Conservation (phyloP, 2,888 invertebrate genomes). For the Standfussiana lucernea region DNA sequence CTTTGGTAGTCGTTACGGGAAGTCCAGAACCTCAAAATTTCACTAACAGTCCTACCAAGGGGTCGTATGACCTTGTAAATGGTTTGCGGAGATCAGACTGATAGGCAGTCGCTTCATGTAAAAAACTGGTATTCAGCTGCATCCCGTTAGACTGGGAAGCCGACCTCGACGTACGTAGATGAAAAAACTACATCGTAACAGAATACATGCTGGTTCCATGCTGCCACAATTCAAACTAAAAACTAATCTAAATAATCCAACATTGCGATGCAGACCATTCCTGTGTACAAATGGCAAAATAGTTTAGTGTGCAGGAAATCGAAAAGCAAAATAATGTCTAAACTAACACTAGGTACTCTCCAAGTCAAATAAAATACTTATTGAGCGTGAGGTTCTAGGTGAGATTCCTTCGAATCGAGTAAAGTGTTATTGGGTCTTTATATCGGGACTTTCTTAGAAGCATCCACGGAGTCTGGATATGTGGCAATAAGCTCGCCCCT, state of each 20-base stretch:
- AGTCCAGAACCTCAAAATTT: background rate
- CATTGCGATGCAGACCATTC: slow-evolving; percentile 5
- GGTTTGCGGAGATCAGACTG: background rate
- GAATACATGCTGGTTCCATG: background rate
- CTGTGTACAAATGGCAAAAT: slow-evolving; percentile 13
- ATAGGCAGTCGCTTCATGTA: background rate
- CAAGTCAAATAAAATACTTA: too few species aligned
- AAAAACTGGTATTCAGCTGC: background rate
- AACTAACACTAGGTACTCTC: background rate
- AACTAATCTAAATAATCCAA: slow-evolving; percentile 30
- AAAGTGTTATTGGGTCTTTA: too few species aligned
- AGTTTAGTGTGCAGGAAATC: background rate
- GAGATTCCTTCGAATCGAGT: too few species aligned
- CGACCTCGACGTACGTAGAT: background rate
- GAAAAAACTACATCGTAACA: background rate
- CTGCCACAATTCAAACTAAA: slow-evolving; percentile 14
- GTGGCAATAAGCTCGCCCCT: too few species aligned
- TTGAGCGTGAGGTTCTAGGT: too few species aligned
- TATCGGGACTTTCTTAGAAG: too few species aligned
- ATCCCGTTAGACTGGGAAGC: background rate
- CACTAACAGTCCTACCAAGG: background rate
- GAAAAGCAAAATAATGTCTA: background rate
- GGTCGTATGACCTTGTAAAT: background rate
- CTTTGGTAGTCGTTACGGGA: background rate
- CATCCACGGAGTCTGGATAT: too few species aligned